Evolutionary conservation across 2,797 vertebrate species (phyloP), one percentile per base, ranked within the genome.

Genomic region (Anabas testudineus): DNA sequence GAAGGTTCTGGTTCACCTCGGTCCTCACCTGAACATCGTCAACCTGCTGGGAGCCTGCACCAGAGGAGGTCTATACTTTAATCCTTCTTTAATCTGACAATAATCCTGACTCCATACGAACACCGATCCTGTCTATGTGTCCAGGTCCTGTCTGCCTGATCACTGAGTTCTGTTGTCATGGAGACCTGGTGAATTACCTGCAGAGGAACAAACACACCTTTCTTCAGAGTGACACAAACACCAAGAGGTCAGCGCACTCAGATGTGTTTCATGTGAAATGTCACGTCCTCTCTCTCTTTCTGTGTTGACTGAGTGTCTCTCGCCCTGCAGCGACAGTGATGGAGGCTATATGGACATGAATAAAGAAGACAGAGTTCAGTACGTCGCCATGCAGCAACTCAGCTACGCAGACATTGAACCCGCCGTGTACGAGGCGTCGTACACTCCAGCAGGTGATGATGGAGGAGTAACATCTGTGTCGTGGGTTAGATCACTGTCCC

Each of bases 271-370:
- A n/a, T n/a, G n/a, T n/a, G n/a, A n/a, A n/a, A n/a, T n/a, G n/a
- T n/a, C 2, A 10, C 4, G 3, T 16, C 15, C 39, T 8, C 16
- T 24, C 42, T 45, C 8, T 9, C 53, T 19, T 14, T n/a, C 54
- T 58, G 19, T 41, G 18, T 13, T 70, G 22, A 54, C n/a, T 51
- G 46, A 53, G 15, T 54, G 65, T 34, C 67, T 93, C 62, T 94
- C 85, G 3, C 47, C 91, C 75, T 87, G 83, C 22, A 91, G 95
- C 0, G 95, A 96, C 80, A 93, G 94, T 0, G 96, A 97, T 0
- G 96, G 96, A 0, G 96, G 95, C 24, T 98, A 98, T 89, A 98
- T 98, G 97, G 95, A 98, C 84, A 97, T 98, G 96, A 96, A 90
- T 78, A 95, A 95, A 73, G 95, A 95, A 0, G 95, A 96, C 18